These are phyloP conservation scores for Phasianus colchicus DNA, from an alignment of 2,113 vertebrate genomes.

Conservation along the genomic window DNA sequence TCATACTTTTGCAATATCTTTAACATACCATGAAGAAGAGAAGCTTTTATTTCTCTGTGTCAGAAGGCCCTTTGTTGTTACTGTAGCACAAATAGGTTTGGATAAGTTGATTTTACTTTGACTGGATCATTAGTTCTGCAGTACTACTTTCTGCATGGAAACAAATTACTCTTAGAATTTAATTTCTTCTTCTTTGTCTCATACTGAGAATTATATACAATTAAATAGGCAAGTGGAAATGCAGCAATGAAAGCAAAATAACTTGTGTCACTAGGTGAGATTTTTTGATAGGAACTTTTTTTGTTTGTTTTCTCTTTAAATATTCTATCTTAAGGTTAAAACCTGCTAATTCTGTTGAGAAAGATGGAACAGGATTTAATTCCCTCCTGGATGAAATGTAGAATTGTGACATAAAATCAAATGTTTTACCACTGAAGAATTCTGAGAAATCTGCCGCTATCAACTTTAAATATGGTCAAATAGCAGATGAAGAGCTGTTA, in stretches of 20 bases:
- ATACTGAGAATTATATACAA: rapidly evolving
- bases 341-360: not conserved
- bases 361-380: not conserved
- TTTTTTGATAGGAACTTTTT: not conserved
- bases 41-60: not conserved
- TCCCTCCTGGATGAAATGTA: not conserved
- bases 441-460: not conserved
- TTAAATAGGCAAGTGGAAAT: not conserved
- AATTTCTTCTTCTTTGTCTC: not conserved
- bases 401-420: not conserved
- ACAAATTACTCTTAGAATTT: not conserved
- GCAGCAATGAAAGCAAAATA: not conserved
- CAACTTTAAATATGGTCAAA: not conserved
- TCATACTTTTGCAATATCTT: not conserved
- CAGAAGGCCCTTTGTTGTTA: not conserved
- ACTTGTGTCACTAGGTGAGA: not conserved
- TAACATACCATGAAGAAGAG: not conserved
- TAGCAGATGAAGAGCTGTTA: not conserved
- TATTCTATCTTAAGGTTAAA: not conserved
- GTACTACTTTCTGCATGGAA: not conserved
- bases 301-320: not conserved
- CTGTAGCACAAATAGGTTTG: not conserved
- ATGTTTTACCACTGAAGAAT: not conserved
- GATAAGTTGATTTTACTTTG: not conserved
- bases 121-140: not conserved